Base-by-base conservation (phyloP, 2,888 invertebrate species). In the Clanis bilineata region DNA sequence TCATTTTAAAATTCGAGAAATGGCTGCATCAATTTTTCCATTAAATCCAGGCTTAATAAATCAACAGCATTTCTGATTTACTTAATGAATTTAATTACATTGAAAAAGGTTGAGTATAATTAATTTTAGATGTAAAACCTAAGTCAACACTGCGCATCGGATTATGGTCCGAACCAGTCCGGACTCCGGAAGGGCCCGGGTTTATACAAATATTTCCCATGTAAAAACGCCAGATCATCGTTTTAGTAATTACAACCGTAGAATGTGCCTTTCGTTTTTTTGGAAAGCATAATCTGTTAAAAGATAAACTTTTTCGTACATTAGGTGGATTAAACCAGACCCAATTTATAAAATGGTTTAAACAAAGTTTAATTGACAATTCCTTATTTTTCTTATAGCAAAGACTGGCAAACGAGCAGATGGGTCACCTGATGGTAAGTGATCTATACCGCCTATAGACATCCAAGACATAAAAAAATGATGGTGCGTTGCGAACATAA, bases 61-160 rank as follows among this genome's bases (percentile, higher is more conserved):
- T 51, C 32, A 51, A 51, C 10, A 7, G 9, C 9, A 32, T 4
- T 32, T 25, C 10, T 28, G 28, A 10, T 51, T 32, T 10, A 18
- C 15, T 32, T 28, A 28, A 45, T 23, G 25, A 51, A 51, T 51
- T 47, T 51, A 51, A 51, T 51, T 18, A 51, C 28, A 51, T 9
- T 32, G 32, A 32, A 51, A 32, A 51, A 32, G 47, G 47, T 28
- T 32, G 51, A 51, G 32, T 18, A 15, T 51, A 51, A 51, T 51
- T 28, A 51, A 51, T 51, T 51, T 32, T 18, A 18, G 28, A 32
- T 18, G 32, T 12, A 44, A 28, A 32, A 18, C 51, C 51, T 32
- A 51, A 51, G 18, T 28, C 39, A 57, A 43, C 43, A 43, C n/a
- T 56, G 7, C 41, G 18, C 28, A 56, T 56, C 56, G 39, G 56